Evolutionary conservation across 2,888 invertebrate genomes (phyloP), one percentile per base, ranked within the genome.

Genomic region (Psococerastis gibbosa): DNA sequence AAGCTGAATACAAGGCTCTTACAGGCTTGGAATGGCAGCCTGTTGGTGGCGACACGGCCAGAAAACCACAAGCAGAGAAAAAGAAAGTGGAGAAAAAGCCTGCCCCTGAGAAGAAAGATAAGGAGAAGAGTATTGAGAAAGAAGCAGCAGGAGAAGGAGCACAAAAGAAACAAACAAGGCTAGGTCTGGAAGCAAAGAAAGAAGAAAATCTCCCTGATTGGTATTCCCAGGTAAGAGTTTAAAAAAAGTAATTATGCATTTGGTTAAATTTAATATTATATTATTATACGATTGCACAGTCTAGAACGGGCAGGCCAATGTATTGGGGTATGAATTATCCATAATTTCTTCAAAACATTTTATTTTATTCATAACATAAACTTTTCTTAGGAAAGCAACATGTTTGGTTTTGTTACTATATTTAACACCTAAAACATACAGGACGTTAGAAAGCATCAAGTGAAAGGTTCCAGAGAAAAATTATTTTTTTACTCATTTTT

Each of bases 141-240:
- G 44, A 47, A 47, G 45, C 55, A 13, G 56, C 55, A 43, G 45
- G 48, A 1, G 67, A 68, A 46, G 62, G 69, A 13, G 68, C 65
- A 0, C 63, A 64, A 1, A 94, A 95, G 65, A 95, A 95, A 57
- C 78, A 91, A 56, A 94, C 95, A 0, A 71, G 92, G 42, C 66
- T 99, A 5, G 95, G 98, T 2, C 62, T 99, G 17, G 97, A 97
- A 61, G 88, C 82, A 0, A 81, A 73, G 52, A 99, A 98, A 60
- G 81, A 81, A 53, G 89, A 84, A 18, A 88, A 92, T 59, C 67
- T 98, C 22, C 71, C 95, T 0, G 95, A 97, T 48, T 99, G 98
- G 98, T 99, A 97, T 61, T 87, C 92, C 0, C 95, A 95, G 67
- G 84, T 83, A 44, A 73, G n/a, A 75, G 46, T 33, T 16, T 44